phyloP scores from a whole-genome alignment of 2,113 vertebrate species.

The Hemibagrus wyckioides region DNA sequence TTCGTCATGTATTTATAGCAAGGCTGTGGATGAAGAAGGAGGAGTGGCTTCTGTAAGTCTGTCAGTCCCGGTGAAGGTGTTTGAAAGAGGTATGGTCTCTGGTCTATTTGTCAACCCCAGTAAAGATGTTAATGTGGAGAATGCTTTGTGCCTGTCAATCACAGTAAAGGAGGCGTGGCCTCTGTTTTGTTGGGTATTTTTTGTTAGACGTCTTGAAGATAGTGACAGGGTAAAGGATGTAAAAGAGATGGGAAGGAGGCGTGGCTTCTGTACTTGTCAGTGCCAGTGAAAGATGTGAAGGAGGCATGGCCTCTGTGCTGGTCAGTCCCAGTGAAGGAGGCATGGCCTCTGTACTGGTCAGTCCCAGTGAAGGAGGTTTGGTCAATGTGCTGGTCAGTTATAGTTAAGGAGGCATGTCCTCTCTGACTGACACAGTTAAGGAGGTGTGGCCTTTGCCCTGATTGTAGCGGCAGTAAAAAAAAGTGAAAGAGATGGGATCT shows the following conservation, averaged over 20 bases:
- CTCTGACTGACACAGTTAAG: too few species aligned
- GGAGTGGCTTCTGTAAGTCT: neutral
- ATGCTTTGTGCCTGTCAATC: neutral
- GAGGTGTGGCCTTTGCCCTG: neutral
- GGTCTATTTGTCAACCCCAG: neutral
- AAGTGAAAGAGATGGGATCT: neutral
- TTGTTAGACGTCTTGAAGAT: too few species aligned
- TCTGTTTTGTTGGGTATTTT: too few species aligned
- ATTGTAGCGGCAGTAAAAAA: neutral
- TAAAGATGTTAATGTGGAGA: neutral
- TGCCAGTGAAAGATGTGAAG: neutral
- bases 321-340: neutral
- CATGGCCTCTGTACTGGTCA: neutral
- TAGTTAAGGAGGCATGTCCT: neutral
- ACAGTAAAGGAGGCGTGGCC: too few species aligned
- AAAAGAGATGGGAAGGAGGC: too few species aligned
- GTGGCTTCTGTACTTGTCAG: neutral
- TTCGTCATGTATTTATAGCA: neutral
- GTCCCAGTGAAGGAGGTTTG: neutral
- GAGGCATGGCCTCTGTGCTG: neutral
- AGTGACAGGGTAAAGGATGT: too few species aligned
- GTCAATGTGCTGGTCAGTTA: neutral
- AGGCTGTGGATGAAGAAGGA: neutral
- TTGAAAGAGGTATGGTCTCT: neutral
- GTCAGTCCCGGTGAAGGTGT: neutral